Evolutionary conservation across 1,140 invertebrate genomes (phyloP).

Genomic region (Neocloeon triangulifer): DNA sequence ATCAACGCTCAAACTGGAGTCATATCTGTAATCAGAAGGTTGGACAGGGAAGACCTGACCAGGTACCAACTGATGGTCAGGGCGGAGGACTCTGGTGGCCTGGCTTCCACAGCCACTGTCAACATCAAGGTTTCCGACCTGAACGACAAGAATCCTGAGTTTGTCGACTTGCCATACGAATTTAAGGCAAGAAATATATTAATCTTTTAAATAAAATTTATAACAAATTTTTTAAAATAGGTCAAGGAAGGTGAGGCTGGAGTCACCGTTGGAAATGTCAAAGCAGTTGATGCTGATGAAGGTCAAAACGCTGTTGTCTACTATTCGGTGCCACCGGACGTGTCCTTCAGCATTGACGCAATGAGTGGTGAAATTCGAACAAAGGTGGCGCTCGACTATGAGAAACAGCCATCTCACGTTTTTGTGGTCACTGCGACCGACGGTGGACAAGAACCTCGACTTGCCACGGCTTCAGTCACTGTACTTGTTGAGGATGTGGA

Average conservation of each 20-base stretch:
- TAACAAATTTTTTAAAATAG: too few species aligned
- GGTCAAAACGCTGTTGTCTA: conserved; percentile 31
- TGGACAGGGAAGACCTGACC: conserved; percentile 69
- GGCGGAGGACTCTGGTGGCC: conserved; percentile 63
- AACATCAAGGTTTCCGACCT: conserved; percentile 77
- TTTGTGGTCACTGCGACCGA: conserved; percentile 77
- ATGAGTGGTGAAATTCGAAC: conserved; percentile 57
- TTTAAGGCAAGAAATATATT: conserved; percentile 30
- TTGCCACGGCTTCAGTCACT: conserved; percentile 68
- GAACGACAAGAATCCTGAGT: conserved; percentile 73
- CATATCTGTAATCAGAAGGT: conserved; percentile 54
- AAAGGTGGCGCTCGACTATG: conserved; percentile 56
- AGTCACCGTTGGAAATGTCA: conserved; percentile 48
- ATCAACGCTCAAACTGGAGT: conserved; percentile 62
- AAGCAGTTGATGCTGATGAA: conserved; percentile 59
- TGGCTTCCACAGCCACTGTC: conserved; percentile 57
- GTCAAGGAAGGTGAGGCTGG: conserved; percentile 56
- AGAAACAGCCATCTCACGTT: conserved; percentile 53
- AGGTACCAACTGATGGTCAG: conserved; percentile 63
- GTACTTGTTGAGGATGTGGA: conserved; percentile 56
- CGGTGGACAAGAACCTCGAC: conserved; percentile 55
- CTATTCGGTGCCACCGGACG: conserved; percentile 43
- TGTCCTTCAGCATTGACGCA: conserved; percentile 56
- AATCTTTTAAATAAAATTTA: too few species aligned
- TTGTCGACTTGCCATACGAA: conserved; percentile 48